These are phyloP conservation scores for Lateolabrax maculatus DNA, from an alignment of 2,797 vertebrate species.

Conservation along the genomic window DNA sequence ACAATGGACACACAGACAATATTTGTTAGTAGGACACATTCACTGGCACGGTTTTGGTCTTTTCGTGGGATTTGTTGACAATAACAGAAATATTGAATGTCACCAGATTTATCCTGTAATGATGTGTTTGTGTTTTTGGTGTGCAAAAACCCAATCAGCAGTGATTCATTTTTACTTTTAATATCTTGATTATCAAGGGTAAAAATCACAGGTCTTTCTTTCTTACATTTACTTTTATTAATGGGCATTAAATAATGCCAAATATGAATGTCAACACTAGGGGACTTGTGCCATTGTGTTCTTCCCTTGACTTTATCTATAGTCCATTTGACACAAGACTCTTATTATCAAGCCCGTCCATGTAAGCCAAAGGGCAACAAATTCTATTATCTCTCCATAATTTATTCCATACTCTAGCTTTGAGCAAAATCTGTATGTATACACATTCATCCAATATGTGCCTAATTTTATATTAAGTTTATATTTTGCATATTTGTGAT, in stretches of 20 bases:
- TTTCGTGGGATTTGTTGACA: slow-evolving; percentile 11
- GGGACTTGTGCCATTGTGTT: slow-evolving; percentile 60
- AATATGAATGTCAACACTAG: slow-evolving; percentile 10
- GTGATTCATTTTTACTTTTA: slow-evolving; percentile 15
- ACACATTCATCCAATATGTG: slow-evolving; percentile 72
- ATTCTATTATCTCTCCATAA: slow-evolving; percentile 32
- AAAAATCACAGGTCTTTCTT: slow-evolving; percentile 30
- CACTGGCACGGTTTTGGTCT: not conserved
- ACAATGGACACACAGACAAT: not conserved
- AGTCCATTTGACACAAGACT: not conserved
- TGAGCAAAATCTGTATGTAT: slow-evolving; percentile 43
- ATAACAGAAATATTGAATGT: not conserved
- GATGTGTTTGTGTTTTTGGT: not conserved
- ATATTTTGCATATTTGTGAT: slow-evolving; percentile 76
- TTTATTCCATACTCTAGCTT: slow-evolving; percentile 59
- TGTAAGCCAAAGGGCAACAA: slow-evolving; percentile 52
- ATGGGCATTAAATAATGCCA: not conserved
- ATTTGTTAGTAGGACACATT: not conserved
- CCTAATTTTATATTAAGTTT: slow-evolving; percentile 84
- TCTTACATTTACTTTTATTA: not conserved
- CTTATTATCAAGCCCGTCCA: slow-evolving; percentile 7
- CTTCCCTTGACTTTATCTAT: not conserved
- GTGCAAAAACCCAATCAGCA: slow-evolving; percentile 10
- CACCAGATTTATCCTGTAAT: not conserved
- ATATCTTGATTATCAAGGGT: slow-evolving; percentile 13